Evolutionary conservation across 1,140 invertebrate genomes (phyloP).

Genomic region (Charaxes varanes): DNA sequence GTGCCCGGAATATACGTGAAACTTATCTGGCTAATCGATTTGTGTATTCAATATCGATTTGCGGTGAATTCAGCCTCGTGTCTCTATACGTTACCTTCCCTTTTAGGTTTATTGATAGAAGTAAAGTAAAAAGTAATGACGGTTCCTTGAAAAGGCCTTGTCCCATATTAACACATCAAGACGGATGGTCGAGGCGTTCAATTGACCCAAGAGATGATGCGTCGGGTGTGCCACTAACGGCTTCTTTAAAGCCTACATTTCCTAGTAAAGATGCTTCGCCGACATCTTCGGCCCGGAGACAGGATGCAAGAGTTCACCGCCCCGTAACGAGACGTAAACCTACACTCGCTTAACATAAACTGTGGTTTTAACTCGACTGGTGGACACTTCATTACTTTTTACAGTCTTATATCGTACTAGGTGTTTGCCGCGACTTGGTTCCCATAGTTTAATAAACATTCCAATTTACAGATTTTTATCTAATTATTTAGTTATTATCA

Average conservation of each 20-base stretch:
- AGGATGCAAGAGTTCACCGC: slow-evolving; percentile 61
- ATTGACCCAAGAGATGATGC: slow-evolving; percentile 46
- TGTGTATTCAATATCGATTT: too few relatives aligned
- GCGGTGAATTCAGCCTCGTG: too few relatives aligned
- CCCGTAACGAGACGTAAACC: slow-evolving; percentile 40
- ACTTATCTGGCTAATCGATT: too few relatives aligned
- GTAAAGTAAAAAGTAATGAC: neutral
- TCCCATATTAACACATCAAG: slow-evolving; percentile 16
- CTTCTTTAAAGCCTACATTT: slow-evolving; percentile 63
- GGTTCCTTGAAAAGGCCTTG: slow-evolving; percentile 1
- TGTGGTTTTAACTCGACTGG: slow-evolving; percentile 36
- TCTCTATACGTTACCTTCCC: too few relatives aligned
- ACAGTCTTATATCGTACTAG: too few relatives aligned
- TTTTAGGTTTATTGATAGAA: too few relatives aligned
- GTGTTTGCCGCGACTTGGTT: too few relatives aligned
- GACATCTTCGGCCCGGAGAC: slow-evolving; percentile 36
- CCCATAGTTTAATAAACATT: too few relatives aligned
- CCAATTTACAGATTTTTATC: too few relatives aligned
- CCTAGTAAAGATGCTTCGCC: slow-evolving; percentile 51
- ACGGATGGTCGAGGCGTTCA: slow-evolving; percentile 20
- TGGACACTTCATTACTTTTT: too few relatives aligned
- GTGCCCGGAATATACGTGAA: too few relatives aligned
- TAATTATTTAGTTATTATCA: too few relatives aligned
- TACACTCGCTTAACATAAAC: slow-evolving; percentile 24
- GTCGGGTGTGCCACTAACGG: slow-evolving; percentile 45